Base-by-base conservation (phyloP, 2,888 invertebrate genomes). In the Nebria salina region DNA sequence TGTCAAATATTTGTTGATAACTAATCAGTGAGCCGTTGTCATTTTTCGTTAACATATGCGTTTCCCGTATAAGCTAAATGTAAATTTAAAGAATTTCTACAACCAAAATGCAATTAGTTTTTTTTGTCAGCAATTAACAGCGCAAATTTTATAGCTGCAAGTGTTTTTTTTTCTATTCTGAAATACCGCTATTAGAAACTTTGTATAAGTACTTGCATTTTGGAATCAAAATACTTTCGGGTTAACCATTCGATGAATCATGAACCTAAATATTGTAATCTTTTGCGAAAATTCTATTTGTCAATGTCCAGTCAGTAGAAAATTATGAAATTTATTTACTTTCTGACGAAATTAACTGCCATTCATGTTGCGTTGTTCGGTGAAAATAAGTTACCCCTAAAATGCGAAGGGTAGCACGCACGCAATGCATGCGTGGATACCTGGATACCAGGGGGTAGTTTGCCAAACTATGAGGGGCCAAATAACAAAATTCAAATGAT, bases 1-100 rank as follows among this genome's bases (percentile, higher is more conserved):
- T 79, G 79, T 75, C 80, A 80, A 80, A 80, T 80, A 80, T 80
- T 80, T 80, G 75, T 75, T 75, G 80, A 80, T 80, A 80, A 75
- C 75, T 75, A 80, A 80, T 80, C 80, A 80, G 80, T 80, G 54
- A 68, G 75, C 64, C 75, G 8, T 5, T 54, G 75, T 75, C 75
- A 26, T 74, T 75, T 80, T 75, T 70, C 20, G 75, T 54, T 70
- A 75, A 79, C 79, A 79, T 79, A 74, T 80, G 75, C 65, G 80
- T 80, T 75, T 72, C 64, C 70, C 72, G 70, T 72, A 20, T 34
- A 13, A 54, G 54, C 54, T 54, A 54, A 11, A 54, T 54, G 8
- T 54, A 54, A 54, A 54, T 54, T 8, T 54, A 54, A 54, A 54
- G 54, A 54, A 54, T 54, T 54, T 54, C 4, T 54, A 54, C 13